Base-by-base conservation (phyloP, 2,113 vertebrate species). In the Daboia siamensis region DNA sequence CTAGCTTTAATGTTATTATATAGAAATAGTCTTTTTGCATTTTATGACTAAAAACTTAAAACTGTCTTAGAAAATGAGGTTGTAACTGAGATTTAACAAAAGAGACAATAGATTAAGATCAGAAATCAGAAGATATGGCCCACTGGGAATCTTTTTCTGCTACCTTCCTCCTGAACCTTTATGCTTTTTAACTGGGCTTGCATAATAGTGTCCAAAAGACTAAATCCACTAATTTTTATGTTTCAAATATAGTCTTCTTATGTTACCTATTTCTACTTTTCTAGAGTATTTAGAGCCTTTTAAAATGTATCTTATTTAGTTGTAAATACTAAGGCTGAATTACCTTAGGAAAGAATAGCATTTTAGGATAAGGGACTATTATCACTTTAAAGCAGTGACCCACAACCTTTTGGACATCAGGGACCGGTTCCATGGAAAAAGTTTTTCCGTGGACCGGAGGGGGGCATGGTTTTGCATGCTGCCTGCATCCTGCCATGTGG, bases 301-400 rank as follows among this genome's bases (percentile, higher is more conserved):
- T 57, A 92, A 56, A 85, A 85, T 84, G 26, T 46, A 84, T 57
- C 69, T 57, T 69, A 55, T 80, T 52, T 6, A 55, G 92, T 92
- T 91, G 64, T 52, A 91, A 92, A 94, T 92, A 93, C 69, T 15
- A 69, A 91, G 85, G 59, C 46, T 89, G 86, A 90, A 95, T 90
- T 23, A 2, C 44, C 29, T 80, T 90, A 4, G 2, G 1, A 59
- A 90, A 93, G 29, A 52, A 85, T 5, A 90, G 46, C 13, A 92
- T 23, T 87, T 94, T 93, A 55, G 46, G 46, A 57, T 11, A 91
- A 92, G 56, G 1, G 89, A 21, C 54, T 94, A 86, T 2, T 20
- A 80, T 15, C 11, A 0, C 5, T 84, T 52, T 39, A 59, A 89
- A 44, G 11, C 48, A 51, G 48, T 51, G 48, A 51, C 48, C 8